Evolutionary conservation across 2,797 vertebrate species (phyloP).

Genomic region (Hoplostethus mediterraneus): DNA sequence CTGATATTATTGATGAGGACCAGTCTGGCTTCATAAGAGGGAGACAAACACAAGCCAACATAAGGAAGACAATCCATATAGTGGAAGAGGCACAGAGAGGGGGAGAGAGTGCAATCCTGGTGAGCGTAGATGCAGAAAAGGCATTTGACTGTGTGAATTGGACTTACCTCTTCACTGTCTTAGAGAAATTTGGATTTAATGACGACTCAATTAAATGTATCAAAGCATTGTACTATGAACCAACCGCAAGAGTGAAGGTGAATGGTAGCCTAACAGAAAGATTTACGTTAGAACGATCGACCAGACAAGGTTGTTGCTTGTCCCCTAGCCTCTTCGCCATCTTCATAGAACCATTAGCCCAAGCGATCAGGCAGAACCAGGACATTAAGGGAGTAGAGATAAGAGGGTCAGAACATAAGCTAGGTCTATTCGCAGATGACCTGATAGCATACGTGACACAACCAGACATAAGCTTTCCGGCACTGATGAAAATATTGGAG

Average conservation of each 20-base stretch:
- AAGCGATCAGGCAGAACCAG: conserved; percentile 20
- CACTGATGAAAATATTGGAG: no score
- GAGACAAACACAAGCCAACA: conserved; percentile 11
- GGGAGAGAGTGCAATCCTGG: neutral
- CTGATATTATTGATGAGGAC: conserved; percentile 8
- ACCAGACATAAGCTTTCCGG: conserved; percentile 2
- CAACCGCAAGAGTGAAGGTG: conserved; percentile 18
- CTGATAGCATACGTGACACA: conserved; percentile 12
- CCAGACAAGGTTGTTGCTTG: conserved; percentile 10
- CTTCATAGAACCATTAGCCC: conserved; percentile 3
- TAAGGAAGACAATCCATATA: conserved; percentile 17
- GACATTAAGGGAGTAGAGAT: conserved; percentile 6
- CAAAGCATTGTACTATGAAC: conserved; percentile 7
- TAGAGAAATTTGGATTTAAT: conserved; percentile 18
- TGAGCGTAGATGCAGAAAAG: conserved; percentile 33
- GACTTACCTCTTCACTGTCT: neutral
- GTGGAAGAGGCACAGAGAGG: conserved; percentile 1
- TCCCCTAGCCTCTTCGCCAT: conserved; percentile 14
- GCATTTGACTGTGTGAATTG: conserved; percentile 25
- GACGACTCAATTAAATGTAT: conserved; percentile 9
- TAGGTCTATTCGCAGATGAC: conserved; percentile 18
- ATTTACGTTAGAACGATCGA: conserved; percentile 4
- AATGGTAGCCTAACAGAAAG: conserved; percentile 22
- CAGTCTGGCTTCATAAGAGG: conserved; percentile 23
- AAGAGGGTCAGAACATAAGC: conserved; percentile 7